Conservation (phyloP, 2,888 invertebrate species). For the Steromphala cineraria region DNA sequence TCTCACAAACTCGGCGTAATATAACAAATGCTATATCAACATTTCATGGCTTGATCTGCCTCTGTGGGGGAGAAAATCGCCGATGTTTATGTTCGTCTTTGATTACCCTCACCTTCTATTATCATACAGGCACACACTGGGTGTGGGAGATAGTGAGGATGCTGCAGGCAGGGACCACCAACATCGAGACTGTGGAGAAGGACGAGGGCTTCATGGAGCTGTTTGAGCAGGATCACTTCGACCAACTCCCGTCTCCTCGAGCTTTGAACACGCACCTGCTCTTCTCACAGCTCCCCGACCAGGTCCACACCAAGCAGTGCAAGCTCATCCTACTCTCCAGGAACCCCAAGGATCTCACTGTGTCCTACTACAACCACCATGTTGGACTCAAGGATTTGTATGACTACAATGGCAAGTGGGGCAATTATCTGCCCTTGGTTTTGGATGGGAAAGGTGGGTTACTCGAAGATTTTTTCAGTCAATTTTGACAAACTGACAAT, state of each 20-base stretch:
- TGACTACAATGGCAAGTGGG: constrained; percentile 19
- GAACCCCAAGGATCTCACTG: constrained; percentile 27
- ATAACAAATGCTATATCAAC: no score
- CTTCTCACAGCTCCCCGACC: not conserved
- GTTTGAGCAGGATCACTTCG: not conserved
- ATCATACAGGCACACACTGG: constrained; percentile 22
- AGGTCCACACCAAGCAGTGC: constrained; percentile 18
- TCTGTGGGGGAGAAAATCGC: no score
- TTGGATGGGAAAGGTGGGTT: constrained; percentile 21
- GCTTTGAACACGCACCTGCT: constrained; percentile 8
- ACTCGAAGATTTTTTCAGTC: not conserved
- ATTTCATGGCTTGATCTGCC: no score
- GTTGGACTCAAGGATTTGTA: not conserved
- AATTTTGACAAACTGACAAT: not conserved
- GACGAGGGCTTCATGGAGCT: constrained; percentile 20
- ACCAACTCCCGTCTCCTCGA: not conserved
- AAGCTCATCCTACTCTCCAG: constrained; percentile 19
- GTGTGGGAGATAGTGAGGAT: constrained; percentile 15
- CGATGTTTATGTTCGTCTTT: no score
- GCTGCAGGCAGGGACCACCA: not conserved
- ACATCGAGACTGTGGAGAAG: constrained; percentile 3
- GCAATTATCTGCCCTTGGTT: constrained; percentile 12
- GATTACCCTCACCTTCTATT: no score
- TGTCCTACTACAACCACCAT: constrained; percentile 25
- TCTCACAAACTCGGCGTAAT: no score